Base-by-base conservation (phyloP, 2,113 vertebrate genomes). In the Lagopus leucura region DNA sequence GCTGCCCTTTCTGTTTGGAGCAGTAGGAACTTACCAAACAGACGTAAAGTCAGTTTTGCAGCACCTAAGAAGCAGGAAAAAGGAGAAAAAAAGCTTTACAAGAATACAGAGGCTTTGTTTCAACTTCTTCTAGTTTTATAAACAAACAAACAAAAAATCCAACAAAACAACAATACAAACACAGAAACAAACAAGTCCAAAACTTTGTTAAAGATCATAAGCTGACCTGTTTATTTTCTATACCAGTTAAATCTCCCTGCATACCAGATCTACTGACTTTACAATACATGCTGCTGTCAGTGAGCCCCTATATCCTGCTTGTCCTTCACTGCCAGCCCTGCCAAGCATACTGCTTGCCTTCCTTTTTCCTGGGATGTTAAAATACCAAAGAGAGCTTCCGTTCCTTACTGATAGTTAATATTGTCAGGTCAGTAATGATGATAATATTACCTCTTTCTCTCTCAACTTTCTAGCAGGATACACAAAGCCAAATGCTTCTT, bases 341-440 rank as follows among this genome's bases (percentile, higher is more conserved):
- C 42, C 0, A 36, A 67, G 47, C 18, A 3, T 0, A 7, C 20
- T 3, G 27, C 58, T 73, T 19, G 42, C 21, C 85, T 47, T 81
- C 80, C 61, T 71, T 14, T 45, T 55, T 32, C 24, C 43, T 16
- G 15, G 32, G 32, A 43, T 24, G 45, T 38, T 52, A 66, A n/a
- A 3, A 63, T 48, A 63, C 18, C 18, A 5, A 45, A 34, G 47
- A 47, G 28, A 66, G 21, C 25, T 78, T 67, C 30, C 90, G 36
- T 13, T 21, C 15, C 32, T 65, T 42, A 13, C 47, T 54, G 45
- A 43, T 25, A 22, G 30, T 14, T 0, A 0, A 48, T 25, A 13
- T 0, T 28, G 20, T 7, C 65, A 75, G 47, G 30, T 86, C 52
- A 30, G 5, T 52, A 40, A 11, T 0, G 0, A 27, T 4, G 3